Percentiles rank a stretch among this genome's conserved stretches.
Conservation (phyloP, 2,797 vertebrate species). For the Ciconia nigra region DNA sequence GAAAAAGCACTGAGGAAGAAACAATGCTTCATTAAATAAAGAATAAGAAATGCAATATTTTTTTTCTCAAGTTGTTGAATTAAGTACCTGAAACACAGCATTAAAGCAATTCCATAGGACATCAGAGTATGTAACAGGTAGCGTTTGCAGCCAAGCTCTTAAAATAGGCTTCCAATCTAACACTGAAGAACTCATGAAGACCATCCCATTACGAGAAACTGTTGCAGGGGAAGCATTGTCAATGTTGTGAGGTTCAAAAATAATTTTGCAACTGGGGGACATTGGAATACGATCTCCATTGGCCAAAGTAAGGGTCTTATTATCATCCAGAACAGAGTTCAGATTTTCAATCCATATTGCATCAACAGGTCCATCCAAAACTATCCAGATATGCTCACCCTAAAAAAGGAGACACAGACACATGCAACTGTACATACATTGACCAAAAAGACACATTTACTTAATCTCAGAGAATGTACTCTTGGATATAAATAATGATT, state of each 20-base stretch:
- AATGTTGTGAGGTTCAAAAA: constrained; percentile 96
- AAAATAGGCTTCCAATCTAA: constrained; percentile 92
- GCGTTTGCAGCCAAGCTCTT: constrained; percentile 82
- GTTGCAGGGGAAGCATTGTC: constrained; percentile 97
- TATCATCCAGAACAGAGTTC: constrained; percentile 97
- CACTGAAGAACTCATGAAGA: constrained; percentile 96
- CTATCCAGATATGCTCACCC: constrained; percentile 92
- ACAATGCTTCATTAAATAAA: neutral
- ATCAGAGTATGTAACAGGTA: constrained; percentile 70
- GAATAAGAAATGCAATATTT: neutral
- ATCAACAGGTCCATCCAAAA: constrained; percentile 94
- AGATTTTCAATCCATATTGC: constrained; percentile 99
- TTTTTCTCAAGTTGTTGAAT: neutral
- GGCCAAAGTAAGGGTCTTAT: constrained; percentile 92
- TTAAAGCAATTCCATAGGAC: constrained; percentile 76
- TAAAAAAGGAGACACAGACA: neutral
- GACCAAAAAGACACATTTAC: neutral
- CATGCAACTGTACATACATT: neutral
- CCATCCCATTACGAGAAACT: constrained; percentile 96
- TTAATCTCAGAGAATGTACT: neutral
- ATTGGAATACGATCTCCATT: constrained; percentile 96
- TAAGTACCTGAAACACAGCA: constrained; percentile 79
- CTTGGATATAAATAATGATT: neutral
- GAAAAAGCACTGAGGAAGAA: neutral
- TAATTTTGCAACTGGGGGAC: constrained; percentile 93